phyloP scores from a whole-genome alignment of 1,140 invertebrate species.

The Hyphantria cunea region DNA sequence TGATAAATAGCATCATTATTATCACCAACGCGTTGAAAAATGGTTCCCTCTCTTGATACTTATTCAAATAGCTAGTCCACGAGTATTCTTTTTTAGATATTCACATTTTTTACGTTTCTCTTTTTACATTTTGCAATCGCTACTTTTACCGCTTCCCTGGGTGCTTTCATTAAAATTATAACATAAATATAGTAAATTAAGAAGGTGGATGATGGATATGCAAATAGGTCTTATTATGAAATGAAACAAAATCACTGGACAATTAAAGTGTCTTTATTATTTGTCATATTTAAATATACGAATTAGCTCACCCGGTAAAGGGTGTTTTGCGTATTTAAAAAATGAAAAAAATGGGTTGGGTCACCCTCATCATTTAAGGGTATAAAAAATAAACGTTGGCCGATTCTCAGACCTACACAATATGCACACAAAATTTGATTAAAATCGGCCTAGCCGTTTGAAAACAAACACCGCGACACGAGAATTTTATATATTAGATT shows the following conservation, averaged over 20 bases:
- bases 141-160: slow-evolving; percentile 30
- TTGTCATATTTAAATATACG: slow-evolving; percentile 7
- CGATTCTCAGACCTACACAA: too few relatives aligned
- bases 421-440: too few relatives aligned
- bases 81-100: slow-evolving; percentile 56
- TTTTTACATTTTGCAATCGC: slow-evolving; percentile 41
- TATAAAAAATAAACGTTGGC: too few relatives aligned
- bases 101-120: slow-evolving; percentile 42
- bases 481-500: too few relatives aligned
- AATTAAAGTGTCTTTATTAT: background rate
- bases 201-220: too few relatives aligned
- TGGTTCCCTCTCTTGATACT: slow-evolving; percentile 65
- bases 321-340: too few relatives aligned
- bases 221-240: background rate
- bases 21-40: slow-evolving; percentile 73
- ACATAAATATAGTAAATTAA: slow-evolving; percentile 7
- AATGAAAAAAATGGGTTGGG: too few relatives aligned
- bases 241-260: background rate
- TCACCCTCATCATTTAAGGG: too few relatives aligned
- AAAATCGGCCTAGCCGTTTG: too few relatives aligned
- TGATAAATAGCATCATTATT: slow-evolving; percentile 80
- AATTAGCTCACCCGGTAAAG: too few relatives aligned
- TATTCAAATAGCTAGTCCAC: slow-evolving; percentile 66
- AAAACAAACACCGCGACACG: too few relatives aligned
- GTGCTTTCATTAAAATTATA: slow-evolving; percentile 31